These are phyloP conservation scores for Alca torda DNA, from an alignment of 2,797 vertebrate genomes.

Conservation along the genomic window DNA sequence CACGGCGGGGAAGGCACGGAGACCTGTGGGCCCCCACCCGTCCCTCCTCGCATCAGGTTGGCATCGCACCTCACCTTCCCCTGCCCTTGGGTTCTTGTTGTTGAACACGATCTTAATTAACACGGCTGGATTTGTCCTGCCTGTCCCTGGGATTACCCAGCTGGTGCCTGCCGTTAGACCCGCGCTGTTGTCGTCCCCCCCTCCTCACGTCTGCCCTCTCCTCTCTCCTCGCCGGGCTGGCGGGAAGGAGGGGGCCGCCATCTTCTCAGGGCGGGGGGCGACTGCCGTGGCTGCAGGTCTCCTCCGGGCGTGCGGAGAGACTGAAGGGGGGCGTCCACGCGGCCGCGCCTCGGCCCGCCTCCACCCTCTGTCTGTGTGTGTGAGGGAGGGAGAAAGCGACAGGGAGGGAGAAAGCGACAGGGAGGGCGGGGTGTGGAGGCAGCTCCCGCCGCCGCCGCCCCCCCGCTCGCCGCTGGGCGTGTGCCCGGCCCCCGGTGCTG, in stretches of 20 bases:
- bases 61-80: background rate
- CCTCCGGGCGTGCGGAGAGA: background rate
- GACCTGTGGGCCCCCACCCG: background rate
- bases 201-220: background rate
- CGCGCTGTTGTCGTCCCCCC: background rate
- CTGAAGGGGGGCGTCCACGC: background rate
- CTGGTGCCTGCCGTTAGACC: background rate
- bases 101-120: background rate
- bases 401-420: background rate
- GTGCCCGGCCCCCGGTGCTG: conserved; percentile 43
- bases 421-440: background rate
- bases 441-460: background rate
- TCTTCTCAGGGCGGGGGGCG: background rate
- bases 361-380: background rate
- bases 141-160: background rate
- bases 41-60: background rate
- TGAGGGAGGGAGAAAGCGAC: background rate
- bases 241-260: conserved; percentile 1
- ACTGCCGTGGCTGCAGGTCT: background rate
- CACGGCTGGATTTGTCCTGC: background rate
- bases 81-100: background rate
- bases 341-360: background rate
- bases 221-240: background rate
- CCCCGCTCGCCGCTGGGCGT: conserved; percentile 2
- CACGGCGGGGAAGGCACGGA: fast-evolving